A percentile compares a stretch with the other conserved stretches of the same genome.
Evolutionary conservation across 2,113 vertebrate genomes (phyloP).

Genomic region (Nipponia nippon): DNA sequence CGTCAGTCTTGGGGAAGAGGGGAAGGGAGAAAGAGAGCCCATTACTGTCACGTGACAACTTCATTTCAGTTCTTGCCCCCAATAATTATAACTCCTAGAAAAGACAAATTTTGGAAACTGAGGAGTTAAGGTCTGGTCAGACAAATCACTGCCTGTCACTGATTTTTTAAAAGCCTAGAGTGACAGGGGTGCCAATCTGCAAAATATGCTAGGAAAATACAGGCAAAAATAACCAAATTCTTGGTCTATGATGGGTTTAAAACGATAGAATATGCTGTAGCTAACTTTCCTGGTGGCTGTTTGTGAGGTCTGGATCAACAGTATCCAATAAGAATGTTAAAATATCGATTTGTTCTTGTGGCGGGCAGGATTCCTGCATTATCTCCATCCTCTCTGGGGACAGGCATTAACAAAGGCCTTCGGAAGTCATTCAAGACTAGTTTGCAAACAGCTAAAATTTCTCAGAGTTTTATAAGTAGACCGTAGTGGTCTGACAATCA

Average conservation of each 20-base stretch:
- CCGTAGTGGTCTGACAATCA: constrained; percentile 36
- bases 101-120: neutral
- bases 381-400: neutral
- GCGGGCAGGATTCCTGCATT: neutral
- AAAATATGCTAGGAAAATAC: neutral
- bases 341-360: neutral
- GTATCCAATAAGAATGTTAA: neutral
- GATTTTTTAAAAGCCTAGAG: neutral
- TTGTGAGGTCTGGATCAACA: neutral
- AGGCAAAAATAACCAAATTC: neutral
- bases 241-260: neutral
- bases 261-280: neutral
- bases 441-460: constrained; percentile 49
- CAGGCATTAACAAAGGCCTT: constrained; percentile 6
- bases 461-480: constrained; percentile 4
- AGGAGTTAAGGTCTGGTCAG: neutral
- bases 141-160: neutral
- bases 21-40: neutral
- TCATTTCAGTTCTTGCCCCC: neutral
- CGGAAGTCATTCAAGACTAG: neutral
- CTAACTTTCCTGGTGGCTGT: neutral
- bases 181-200: neutral
- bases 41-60: constrained; percentile 7
- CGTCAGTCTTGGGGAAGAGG: neutral
- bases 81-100: neutral